Conservation (phyloP, 2,797 vertebrate species). For the Poecilia velifera region DNA sequence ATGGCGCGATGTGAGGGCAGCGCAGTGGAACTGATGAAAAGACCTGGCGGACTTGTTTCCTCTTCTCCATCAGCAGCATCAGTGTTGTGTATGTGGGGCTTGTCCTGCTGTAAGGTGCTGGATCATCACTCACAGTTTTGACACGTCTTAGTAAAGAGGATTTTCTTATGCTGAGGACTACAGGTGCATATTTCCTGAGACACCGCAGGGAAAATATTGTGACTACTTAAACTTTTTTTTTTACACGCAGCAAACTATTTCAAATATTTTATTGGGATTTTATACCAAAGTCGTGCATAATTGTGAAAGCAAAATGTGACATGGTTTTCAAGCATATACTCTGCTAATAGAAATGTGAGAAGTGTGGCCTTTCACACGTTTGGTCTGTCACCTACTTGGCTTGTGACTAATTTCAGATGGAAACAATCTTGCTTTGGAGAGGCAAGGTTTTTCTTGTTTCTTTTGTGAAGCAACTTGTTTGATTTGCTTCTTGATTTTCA, state of each 20-base stretch:
- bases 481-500: not conserved
- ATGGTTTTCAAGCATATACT: not conserved
- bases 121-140: constrained; percentile 67
- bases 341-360: not conserved
- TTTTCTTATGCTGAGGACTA: constrained; percentile 47
- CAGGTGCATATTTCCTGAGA: constrained; percentile 2
- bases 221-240: not conserved
- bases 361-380: not conserved
- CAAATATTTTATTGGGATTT: not conserved
- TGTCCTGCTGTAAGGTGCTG: constrained; percentile 55
- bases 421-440: not conserved
- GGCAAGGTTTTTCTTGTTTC: not conserved
- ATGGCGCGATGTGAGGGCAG: constrained; percentile 63
- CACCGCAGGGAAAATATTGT: constrained; percentile 18
- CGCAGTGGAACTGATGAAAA: constrained; percentile 78
- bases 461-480: not conserved
- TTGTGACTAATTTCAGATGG: not conserved
- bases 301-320: not conserved
- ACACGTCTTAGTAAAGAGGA: constrained; percentile 54
- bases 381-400: not conserved
- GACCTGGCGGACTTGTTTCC: constrained; percentile 69
- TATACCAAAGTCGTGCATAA: not conserved
- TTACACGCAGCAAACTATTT: not conserved
- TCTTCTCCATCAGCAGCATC: constrained; percentile 40
- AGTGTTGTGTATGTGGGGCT: constrained; percentile 22